Base-by-base conservation (phyloP, 2,113 vertebrate species). In the Salminus brasiliensis region DNA sequence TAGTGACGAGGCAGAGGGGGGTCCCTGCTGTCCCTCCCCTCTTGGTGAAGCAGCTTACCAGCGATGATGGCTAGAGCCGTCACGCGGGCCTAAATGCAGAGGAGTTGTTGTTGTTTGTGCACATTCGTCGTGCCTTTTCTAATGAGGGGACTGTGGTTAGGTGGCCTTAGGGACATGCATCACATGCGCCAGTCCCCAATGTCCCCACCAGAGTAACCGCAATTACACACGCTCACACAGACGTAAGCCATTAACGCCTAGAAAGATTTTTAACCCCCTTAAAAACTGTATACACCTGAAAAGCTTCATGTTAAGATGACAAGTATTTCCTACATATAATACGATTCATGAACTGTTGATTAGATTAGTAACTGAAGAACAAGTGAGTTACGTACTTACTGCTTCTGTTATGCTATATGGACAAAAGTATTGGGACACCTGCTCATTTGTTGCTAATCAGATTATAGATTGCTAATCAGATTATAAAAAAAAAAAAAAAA, bases 131-230 rank as follows among this genome's bases (percentile, higher is more conserved):
- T 53, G 57, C 32, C 66, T 72, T 80, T 34, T n/a, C 36, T 73
- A 84, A 80, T 73, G 68, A 84, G 74, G 39, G 34, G 49, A 36
- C 66, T 45, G 52, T 18, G n/a, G 39, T 29, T 11, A n/a, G 67
- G 29, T 12, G 23, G 34, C 47, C 60, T 69, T 5, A 41, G 73
- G 77, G 63, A 25, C 52, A 70, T 12, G 43, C 34, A 10, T 10
- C 39, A 15, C 27, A 41, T 10, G 49, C 30, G 18, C 71, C 30
- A 36, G 47, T 67, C 68, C 63, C 60, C 11, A 13, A 41, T 13
- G 25, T 74, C 63, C 16, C 16, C 2, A n/a, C 68, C 10, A 79
- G 47, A 79, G 53, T 72, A 65, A 62, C 39, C 1, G 0, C 45
- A 18, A 15, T 49, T 49, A 70, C 59, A 72, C 2, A 27, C 29